Conservation (phyloP, 2,797 vertebrate genomes). For the Thamnophis elegans region DNA sequence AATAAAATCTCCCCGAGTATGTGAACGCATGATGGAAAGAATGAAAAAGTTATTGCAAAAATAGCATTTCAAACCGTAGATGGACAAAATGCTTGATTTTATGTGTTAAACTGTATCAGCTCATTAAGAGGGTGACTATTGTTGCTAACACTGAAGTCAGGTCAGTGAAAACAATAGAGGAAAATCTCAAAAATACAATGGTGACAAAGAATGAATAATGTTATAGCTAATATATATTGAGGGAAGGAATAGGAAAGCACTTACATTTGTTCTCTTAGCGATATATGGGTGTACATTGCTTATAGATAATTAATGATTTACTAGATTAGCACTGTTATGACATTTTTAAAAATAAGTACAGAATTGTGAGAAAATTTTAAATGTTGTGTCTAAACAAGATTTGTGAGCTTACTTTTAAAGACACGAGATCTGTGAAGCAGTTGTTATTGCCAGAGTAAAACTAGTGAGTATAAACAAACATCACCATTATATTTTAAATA, state of each 20-base stretch:
- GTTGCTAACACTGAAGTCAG: constrained; percentile 62
- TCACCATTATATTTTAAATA: constrained; percentile 58
- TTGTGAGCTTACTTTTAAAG: constrained; percentile 3
- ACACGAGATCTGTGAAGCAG: constrained; percentile 37
- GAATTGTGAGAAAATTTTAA: constrained; percentile 26
- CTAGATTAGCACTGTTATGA: not conserved
- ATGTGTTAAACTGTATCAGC: constrained; percentile 77
- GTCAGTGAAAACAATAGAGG: constrained; percentile 70
- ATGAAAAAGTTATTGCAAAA: constrained; percentile 79
- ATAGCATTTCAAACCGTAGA: constrained; percentile 81
- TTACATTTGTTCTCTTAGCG: constrained; percentile 3
- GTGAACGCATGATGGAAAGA: constrained; percentile 78
- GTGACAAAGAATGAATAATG: constrained; percentile 40
- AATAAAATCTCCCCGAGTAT: constrained; percentile 71
- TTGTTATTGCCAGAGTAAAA: constrained; percentile 50
- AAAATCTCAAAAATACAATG: constrained; percentile 60
- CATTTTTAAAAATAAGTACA: not conserved
- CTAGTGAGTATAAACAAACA: constrained; percentile 55
- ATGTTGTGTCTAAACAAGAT: constrained; percentile 29
- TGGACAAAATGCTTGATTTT: constrained; percentile 75
- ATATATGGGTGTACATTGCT: constrained; percentile 27
- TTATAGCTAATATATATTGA: constrained; percentile 33
- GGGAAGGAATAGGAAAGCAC: not conserved
- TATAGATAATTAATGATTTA: constrained; percentile 49
- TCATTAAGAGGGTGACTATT: constrained; percentile 68